Percentiles rank a stretch among this genome's conserved stretches.
Conservation (phyloP, 2,888 invertebrate genomes). For the Ashinkailepas kermadecensis region DNA sequence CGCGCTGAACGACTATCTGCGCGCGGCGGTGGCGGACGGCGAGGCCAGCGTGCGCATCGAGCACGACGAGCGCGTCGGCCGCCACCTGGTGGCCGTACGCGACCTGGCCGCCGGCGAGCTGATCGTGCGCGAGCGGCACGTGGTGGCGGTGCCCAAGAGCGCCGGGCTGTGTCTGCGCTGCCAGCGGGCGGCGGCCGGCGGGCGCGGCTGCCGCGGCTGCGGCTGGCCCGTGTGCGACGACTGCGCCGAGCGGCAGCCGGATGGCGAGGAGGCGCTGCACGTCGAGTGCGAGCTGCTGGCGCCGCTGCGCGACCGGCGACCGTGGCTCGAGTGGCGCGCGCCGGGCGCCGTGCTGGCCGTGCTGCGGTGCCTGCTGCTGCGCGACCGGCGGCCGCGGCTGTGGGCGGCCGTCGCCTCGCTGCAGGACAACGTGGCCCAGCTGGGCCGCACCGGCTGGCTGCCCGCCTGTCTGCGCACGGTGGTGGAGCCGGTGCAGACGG, state of each 20-base stretch:
- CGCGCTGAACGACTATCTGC: background rate
- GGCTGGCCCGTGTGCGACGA: background rate
- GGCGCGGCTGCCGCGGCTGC: background rate
- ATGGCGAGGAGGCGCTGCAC: background rate
- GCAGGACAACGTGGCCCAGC: background rate
- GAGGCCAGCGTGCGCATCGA: background rate
- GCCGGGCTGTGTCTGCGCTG: background rate
- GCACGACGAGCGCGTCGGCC: background rate
- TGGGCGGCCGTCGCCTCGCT: background rate
- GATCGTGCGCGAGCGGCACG: background rate
- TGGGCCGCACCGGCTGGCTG: background rate
- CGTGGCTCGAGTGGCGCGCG: background rate
- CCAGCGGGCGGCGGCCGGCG: background rate
- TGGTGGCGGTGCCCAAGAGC: background rate
- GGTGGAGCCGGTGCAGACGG: background rate
- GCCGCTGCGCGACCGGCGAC: background rate
- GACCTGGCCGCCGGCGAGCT: slow-evolving; percentile 1
- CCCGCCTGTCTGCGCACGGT: background rate
- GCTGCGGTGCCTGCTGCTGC: slow-evolving; percentile 16
- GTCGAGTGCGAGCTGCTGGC: background rate
- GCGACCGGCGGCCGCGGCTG: background rate
- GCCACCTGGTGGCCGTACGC: slow-evolving; percentile 1
- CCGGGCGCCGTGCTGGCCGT: background rate
- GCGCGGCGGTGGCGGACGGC: background rate
- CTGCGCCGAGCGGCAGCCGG: background rate